Base-by-base conservation (phyloP, 2,113 vertebrate genomes). In the Himantopus leucocephalus region DNA sequence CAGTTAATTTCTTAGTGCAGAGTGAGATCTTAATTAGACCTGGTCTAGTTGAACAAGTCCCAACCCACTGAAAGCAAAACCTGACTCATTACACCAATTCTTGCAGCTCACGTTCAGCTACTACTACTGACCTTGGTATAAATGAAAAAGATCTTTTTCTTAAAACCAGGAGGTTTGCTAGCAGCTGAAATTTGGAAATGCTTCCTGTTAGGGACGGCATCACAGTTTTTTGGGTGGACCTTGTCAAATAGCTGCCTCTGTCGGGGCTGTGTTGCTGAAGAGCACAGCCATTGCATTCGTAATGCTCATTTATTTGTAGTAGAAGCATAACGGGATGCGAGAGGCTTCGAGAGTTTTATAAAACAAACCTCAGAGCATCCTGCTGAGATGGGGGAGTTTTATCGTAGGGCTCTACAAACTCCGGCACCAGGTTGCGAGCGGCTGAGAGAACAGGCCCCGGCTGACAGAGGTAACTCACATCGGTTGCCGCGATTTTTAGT, bases 371-470 rank as follows among this genome's bases (percentile, higher is more conserved):
- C 30, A 34, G 56, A 90, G 37, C 39, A 50, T 26, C 53, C 53
- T 73, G 18, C n/a, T 70, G 84, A 23, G 60, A 14, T 3, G 11
- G 37, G 24, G 18, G 72, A 50, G 29, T 76, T 89, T 70, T 64
- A 41, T 34, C 45, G 16, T 29, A 30, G 55, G 9, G 39, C 15
- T 52, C 32, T 30, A 50, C 14, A 63, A 55, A 39, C 43, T 55
- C 63, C 2, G 10, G 18, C 32, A 63, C 11, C 8, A 10, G 23
- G 30, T 6, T 32, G 12, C 9, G 2, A 85, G 32, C 0, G 2
- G 53, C 43, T 45, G 70, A 76, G 56, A 13, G 22, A 70, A 41
- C 17, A 14, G 16, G 19, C 14, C 34, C 35, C 20, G 74, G 22
- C 62, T 91, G 29, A 29, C 35, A 77, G 48, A 17, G 8, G 34